Conservation (phyloP, 2,797 vertebrate genomes). For the Euthynnus affinis region DNA sequence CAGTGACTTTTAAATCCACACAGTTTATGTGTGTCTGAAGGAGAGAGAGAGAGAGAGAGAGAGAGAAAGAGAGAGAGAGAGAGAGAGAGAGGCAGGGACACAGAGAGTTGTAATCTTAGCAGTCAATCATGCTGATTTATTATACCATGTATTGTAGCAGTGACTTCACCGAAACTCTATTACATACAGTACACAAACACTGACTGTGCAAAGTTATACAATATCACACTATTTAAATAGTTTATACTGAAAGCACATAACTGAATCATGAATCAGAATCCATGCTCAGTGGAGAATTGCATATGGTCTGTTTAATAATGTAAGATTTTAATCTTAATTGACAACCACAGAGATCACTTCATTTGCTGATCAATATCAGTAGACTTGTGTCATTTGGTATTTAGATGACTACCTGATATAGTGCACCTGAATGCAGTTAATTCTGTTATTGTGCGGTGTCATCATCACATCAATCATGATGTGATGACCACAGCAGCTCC, state of each 20-base stretch:
- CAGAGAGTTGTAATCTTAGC: neutral
- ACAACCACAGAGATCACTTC: neutral
- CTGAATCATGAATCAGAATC: constrained; percentile 34
- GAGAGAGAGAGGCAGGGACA: neutral
- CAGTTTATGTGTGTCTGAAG: neutral
- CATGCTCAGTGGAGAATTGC: constrained; percentile 7
- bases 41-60: neutral
- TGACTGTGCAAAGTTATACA: constrained; percentile 46
- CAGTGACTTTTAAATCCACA: neutral
- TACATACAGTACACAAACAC: constrained; percentile 44
- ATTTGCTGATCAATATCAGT: neutral
- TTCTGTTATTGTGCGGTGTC: neutral
- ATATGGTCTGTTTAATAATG: neutral
- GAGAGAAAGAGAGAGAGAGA: too few relatives aligned
- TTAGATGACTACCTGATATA: too few relatives aligned
- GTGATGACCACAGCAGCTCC: neutral
- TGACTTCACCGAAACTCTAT: constrained; percentile 62
- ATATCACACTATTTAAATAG: constrained; percentile 41
- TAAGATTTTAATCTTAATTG: neutral
- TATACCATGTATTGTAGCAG: constrained; percentile 22
- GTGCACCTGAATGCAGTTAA: neutral
- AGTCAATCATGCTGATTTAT: constrained; percentile 38
- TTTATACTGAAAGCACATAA: constrained; percentile 36
- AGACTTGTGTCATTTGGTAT: too few relatives aligned
- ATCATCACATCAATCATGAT: neutral